phyloP scores from a whole-genome alignment of 1,140 invertebrate species.

The Cyclargus thomasi region DNA sequence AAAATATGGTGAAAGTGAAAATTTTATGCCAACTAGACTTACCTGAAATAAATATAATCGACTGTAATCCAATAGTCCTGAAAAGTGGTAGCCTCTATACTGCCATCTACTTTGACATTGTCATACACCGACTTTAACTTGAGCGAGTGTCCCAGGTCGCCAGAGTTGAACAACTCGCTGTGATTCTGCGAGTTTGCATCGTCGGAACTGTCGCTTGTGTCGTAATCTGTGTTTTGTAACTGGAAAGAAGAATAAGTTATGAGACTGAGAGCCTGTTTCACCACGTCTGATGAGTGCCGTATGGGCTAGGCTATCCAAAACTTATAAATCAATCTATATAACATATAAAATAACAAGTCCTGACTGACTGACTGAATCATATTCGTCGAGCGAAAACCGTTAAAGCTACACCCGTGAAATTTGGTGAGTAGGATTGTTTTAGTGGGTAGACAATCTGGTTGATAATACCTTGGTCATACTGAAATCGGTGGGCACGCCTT shows the following conservation, averaged over 20 bases:
- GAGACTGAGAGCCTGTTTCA: too few relatives aligned
- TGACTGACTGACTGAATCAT: too few relatives aligned
- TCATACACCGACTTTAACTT: conserved; percentile 76
- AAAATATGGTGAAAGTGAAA: too few relatives aligned
- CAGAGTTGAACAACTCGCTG: conserved; percentile 57
- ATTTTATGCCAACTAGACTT: conserved; percentile 23
- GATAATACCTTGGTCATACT: conserved; percentile 40
- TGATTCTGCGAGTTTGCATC: conserved; percentile 19
- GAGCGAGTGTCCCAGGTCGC: conserved; percentile 75
- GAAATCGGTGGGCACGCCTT: conserved; percentile 36
- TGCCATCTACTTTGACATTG: conserved; percentile 55
- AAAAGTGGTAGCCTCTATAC: conserved; percentile 80
- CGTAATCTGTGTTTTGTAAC: conserved; percentile 52
- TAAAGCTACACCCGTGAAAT: too few relatives aligned
- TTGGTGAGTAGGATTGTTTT: too few relatives aligned
- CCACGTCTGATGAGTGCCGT: too few relatives aligned
- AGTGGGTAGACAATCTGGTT: too few relatives aligned
- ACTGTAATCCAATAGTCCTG: conserved; percentile 87
- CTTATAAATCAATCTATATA: too few relatives aligned
- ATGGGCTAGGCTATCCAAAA: too few relatives aligned
- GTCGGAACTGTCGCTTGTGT: not conserved
- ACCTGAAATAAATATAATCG: conserved; percentile 88
- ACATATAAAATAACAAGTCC: too few relatives aligned
- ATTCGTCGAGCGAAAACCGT: too few relatives aligned
- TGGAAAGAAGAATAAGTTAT: conserved; percentile 24